Evolutionary conservation across 2,888 invertebrate genomes (phyloP).

Genomic region (Eumacrocentrus americanus): DNA sequence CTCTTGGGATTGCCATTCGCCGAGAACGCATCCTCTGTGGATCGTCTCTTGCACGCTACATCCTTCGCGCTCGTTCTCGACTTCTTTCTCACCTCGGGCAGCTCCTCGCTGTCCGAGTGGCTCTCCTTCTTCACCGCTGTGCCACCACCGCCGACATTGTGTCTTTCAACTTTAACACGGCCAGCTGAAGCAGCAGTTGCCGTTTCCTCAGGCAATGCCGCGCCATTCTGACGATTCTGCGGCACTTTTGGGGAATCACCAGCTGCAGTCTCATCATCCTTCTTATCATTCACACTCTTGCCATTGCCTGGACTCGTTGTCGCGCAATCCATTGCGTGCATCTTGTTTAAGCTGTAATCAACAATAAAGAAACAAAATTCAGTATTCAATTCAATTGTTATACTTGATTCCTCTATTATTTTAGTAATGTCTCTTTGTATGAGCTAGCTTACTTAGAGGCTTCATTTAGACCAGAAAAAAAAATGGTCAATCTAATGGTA

Average conservation of each 20-base stretch:
- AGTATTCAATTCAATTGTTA: background rate
- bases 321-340: conserved; percentile 68
- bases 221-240: conserved; percentile 56
- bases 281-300: conserved; percentile 46
- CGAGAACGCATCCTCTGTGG: conserved; percentile 41
- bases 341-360: conserved; percentile 67
- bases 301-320: conserved; percentile 60
- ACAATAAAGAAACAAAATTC: too few relatives aligned
- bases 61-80: conserved; percentile 44
- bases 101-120: conserved; percentile 36
- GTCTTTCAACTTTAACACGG: conserved; percentile 21
- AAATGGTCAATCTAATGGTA: too few relatives aligned
- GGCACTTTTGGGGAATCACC: conserved; percentile 52
- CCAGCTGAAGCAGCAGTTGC: conserved; percentile 44
- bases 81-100: conserved; percentile 21
- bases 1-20: conserved; percentile 50
- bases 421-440: too few relatives aligned
- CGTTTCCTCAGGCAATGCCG: conserved; percentile 56
- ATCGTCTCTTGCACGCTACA: conserved; percentile 45
- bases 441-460: too few relatives aligned
- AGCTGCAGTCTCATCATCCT: conserved; percentile 44
- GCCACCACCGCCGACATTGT: conserved; percentile 3
- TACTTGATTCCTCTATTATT: too few relatives aligned
- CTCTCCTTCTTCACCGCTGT: conserved; percentile 37
- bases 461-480: too few relatives aligned